phyloP scores from a whole-genome alignment of 2,888 invertebrate genomes.

The Acheta domesticus region DNA sequence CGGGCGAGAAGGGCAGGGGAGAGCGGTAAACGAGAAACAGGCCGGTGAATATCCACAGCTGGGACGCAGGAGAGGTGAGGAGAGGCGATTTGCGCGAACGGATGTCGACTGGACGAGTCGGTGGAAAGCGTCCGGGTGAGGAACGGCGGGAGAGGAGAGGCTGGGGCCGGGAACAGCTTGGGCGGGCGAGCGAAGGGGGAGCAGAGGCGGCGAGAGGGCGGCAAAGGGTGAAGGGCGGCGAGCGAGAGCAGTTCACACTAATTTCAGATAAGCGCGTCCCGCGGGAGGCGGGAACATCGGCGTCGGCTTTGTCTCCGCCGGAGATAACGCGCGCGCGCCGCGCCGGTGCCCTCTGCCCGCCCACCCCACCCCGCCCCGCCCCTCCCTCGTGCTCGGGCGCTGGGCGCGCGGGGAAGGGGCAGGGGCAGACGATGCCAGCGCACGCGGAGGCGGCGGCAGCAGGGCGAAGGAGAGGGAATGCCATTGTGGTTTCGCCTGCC shows the following conservation, averaged over 20 bases:
- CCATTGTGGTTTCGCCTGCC: no score
- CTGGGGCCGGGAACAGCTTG: background rate
- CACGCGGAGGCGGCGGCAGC: no score
- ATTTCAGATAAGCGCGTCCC: slow-evolving; percentile 31
- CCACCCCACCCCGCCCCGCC: background rate
- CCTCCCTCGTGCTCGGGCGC: background rate
- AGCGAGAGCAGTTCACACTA: slow-evolving; percentile 29
- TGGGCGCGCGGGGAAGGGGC: no score
- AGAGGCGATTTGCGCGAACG: no score
- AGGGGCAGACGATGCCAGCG: no score
- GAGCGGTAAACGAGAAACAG: no score
- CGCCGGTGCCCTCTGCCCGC: background rate
- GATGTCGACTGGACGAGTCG: no score
- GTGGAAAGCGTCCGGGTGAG: background rate
- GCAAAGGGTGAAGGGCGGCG: background rate
- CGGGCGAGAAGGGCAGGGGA: no score
- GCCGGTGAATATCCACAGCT: no score
- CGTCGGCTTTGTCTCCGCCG: slow-evolving; percentile 24
- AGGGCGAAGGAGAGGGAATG: no score
- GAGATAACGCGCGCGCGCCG: slow-evolving; percentile 20
- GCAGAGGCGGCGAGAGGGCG: background rate
- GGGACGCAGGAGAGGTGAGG: no score
- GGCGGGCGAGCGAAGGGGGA: background rate
- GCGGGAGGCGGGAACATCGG: slow-evolving; percentile 25
- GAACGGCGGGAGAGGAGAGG: background rate